Evolutionary conservation across 2,888 invertebrate genomes (phyloP), one percentile per base, ranked within the genome.

Genomic region (Dromius quadrimaculatus): DNA sequence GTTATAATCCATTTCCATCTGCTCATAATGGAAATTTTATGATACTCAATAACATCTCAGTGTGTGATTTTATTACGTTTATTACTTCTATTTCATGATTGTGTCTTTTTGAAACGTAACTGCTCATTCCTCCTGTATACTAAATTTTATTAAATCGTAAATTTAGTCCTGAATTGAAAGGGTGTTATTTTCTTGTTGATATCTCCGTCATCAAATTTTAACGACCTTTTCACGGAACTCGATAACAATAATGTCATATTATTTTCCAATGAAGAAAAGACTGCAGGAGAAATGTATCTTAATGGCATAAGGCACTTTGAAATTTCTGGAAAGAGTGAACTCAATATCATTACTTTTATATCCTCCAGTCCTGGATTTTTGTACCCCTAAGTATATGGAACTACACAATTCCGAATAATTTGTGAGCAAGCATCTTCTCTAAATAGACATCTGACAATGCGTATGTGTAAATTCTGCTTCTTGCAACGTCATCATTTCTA

Each of bases 21-120:
- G 50, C 23, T 54, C 57, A 57, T 57, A 66, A 66, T 66, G 66
- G 66, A 66, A 38, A 57, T 66, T 66, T 66, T 66, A 66, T 32
- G 66, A 41, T 20, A n/a, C 11, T 28, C 22, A 66, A 57, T 66
- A 32, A 57, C 38, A 54, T 66, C 41, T 38, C 54, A 34, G 11
- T 50, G 66, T 36, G 54, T 54, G 54, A 57, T 50, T 66, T 66
- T 66, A 66, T n/a, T n/a, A n/a, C n/a, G n/a, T n/a, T n/a, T n/a
- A n/a, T 57, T 54, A 54, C 50, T 54, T 23, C 13, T 54, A 54
- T 54, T 54, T 54, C 50, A 54, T 54, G 50, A 54, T 54, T 54
- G 50, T 54, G 28, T 54, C 50, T 28, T 54, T 54, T 15, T 54
- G 23, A 15, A 23, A 13, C 50, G 50, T 54, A 28, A 54, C 50